A percentile compares a stretch with the other conserved stretches of the same genome.
phyloP scores from a whole-genome alignment of 2,113 vertebrate species.

The Alexandromys fortis region DNA sequence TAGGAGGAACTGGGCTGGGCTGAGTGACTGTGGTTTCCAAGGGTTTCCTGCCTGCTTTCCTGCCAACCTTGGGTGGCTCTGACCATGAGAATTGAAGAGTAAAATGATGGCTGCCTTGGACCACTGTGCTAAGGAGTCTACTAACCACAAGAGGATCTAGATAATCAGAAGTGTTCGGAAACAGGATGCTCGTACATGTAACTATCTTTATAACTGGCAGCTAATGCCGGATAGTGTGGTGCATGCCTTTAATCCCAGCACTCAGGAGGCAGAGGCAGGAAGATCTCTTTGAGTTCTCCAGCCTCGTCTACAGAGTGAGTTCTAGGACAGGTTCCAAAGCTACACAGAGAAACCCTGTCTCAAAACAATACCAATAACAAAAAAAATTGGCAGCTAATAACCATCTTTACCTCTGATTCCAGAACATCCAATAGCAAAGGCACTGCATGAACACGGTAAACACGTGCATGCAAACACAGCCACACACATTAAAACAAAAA shows the following conservation, averaged over 20 bases:
- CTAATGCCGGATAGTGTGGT: neutral
- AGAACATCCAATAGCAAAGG: neutral
- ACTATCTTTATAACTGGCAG: neutral
- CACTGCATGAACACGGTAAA: neutral
- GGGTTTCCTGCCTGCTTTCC: neutral
- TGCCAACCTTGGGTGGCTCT: neutral
- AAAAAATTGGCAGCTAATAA: neutral
- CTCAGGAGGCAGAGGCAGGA: too few relatives aligned
- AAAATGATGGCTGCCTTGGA: neutral
- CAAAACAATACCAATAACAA: too few relatives aligned
- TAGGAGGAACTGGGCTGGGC: neutral
- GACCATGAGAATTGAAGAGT: neutral
- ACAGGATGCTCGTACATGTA: neutral
- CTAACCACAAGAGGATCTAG: neutral
- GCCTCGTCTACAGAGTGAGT: too few relatives aligned
- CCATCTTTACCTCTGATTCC: neutral
- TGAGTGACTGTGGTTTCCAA: neutral
- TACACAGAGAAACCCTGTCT: too few relatives aligned
- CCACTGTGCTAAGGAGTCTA: neutral
- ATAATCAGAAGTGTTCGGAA: neutral
- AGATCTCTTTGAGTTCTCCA: too few relatives aligned
- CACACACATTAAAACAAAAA: neutral
- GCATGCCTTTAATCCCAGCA: too few relatives aligned
- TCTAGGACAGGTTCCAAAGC: too few relatives aligned
- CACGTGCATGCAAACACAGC: neutral